Evolutionary conservation across 2,113 vertebrate genomes (phyloP), one percentile per base, ranked within the genome.

Genomic region (Zapus hudsonius): DNA sequence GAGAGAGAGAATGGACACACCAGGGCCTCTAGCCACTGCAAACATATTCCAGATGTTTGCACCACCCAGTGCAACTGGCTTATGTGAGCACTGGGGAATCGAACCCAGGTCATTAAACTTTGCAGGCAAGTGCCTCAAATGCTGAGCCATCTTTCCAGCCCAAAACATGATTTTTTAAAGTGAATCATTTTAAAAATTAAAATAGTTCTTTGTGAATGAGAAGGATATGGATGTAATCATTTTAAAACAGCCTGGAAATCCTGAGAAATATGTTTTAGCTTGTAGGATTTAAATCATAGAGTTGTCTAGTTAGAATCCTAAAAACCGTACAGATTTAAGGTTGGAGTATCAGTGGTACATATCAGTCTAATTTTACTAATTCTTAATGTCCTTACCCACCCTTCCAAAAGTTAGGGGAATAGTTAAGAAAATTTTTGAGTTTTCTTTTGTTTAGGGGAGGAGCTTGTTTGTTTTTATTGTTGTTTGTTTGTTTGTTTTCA

Each of bases 341-440:
- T 61, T 69, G 69, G 75, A 97, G 72, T 84, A 69, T 59, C 64
- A 84, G 40, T 84, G 55, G n/a, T 87, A 42, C 61, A 9, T 64
- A 38, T 38, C 11, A 52, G 1, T 47, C 80, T 86, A 79, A 90
- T 72, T 61, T 88, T 69, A 80, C 29, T 57, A 4, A 90, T 84
- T 84, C 38, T 72, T 90, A 88, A 44, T 72, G 23, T 70, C 12
- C 20, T 90, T 92, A 78, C 55, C 29, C 72, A 78, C 82, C 20
- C 12, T 19, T 27, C 59, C 11, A n/a, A 31, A 91, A 84, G 78
- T 78, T 82, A 80, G 63, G 23, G 29, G 86, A 3, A 23, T 63
- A 63, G 23, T 27, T 63, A 27, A 63, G 22, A 63, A 63, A 63
- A 63, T 25, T 52, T 52, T 52, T 52, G 52, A 52, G 52, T 52